phyloP scores from a whole-genome alignment of 2,888 invertebrate genomes.

The Ceraclea dissimilis region DNA sequence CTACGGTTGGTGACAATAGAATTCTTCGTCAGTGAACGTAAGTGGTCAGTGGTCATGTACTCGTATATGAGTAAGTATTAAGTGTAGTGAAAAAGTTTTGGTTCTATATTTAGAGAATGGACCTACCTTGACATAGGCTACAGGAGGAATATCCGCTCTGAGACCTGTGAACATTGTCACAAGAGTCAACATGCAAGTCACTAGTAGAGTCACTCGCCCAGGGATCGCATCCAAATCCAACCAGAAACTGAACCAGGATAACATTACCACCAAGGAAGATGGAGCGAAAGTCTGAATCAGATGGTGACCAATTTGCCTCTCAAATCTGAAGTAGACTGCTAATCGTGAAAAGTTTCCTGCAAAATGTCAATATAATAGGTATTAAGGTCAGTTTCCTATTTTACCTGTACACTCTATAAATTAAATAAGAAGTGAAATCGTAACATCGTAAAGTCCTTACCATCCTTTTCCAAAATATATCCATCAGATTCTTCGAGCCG shows the following conservation, averaged over 20 bases:
- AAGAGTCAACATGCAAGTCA: conserved; percentile 76
- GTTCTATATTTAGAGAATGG: too few relatives aligned
- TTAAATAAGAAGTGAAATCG: too few relatives aligned
- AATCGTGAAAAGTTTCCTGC: conserved; percentile 70
- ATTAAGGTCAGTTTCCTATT: not conserved
- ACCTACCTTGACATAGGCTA: conserved; percentile 75
- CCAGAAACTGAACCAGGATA: conserved; percentile 87
- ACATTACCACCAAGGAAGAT: conserved; percentile 71
- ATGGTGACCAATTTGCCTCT: conserved; percentile 78
- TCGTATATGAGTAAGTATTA: too few relatives aligned
- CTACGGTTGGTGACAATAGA: not conserved
- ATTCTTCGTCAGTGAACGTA: not conserved
- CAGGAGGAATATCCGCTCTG: conserved; percentile 75
- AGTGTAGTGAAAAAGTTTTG: too few relatives aligned
- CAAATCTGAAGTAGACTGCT: conserved; percentile 71
- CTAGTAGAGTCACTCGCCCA: conserved; percentile 70
- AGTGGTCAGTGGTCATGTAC: too few relatives aligned
- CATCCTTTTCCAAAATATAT: conserved; percentile 70
- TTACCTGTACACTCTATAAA: too few relatives aligned
- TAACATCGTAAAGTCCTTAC: too few relatives aligned
- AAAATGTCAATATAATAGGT: conserved; percentile 17
- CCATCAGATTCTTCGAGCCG: conserved; percentile 64
- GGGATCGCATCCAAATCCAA: conserved; percentile 77
- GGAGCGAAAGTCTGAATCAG: conserved; percentile 81
- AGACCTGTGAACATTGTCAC: conserved; percentile 82